Conservation (phyloP, 2,888 invertebrate genomes). For the Sisyra terminalis region DNA sequence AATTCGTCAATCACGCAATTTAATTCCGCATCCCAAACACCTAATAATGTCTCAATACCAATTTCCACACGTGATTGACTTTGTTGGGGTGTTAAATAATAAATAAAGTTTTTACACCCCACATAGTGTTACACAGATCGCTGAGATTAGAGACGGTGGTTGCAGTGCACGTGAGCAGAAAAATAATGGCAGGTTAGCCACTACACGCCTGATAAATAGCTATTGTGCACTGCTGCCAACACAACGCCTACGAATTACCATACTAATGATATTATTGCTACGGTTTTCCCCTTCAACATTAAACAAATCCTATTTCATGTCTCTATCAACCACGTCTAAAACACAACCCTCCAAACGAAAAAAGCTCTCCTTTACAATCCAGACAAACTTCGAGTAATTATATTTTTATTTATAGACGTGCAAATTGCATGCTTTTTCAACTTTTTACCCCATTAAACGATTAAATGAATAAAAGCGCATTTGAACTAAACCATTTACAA, state of each 20-base stretch:
- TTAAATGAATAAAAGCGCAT: too few relatives aligned
- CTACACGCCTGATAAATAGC: constrained; percentile 21
- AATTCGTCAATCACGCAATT: background rate
- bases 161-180: constrained; percentile 1
- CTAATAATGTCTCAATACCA: background rate
- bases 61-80: background rate
- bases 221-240: constrained; percentile 27
- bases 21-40: background rate
- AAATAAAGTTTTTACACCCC: background rate
- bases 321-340: too few relatives aligned
- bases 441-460: too few relatives aligned
- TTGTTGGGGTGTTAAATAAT: background rate
- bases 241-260: constrained; percentile 30
- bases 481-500: too few relatives aligned
- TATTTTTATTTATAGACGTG: too few relatives aligned
- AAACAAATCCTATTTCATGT: background rate
- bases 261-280: constrained; percentile 24
- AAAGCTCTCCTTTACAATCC: too few relatives aligned
- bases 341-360: too few relatives aligned
- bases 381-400: too few relatives aligned
- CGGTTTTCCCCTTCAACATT: too few relatives aligned
- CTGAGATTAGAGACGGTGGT: too few relatives aligned
- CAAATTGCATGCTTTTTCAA: too few relatives aligned
- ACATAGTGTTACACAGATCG: too few relatives aligned
- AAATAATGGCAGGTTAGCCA: constrained; percentile 22